Evolutionary conservation across 2,888 invertebrate genomes (phyloP).

Genomic region (Parelbella ahira): DNA sequence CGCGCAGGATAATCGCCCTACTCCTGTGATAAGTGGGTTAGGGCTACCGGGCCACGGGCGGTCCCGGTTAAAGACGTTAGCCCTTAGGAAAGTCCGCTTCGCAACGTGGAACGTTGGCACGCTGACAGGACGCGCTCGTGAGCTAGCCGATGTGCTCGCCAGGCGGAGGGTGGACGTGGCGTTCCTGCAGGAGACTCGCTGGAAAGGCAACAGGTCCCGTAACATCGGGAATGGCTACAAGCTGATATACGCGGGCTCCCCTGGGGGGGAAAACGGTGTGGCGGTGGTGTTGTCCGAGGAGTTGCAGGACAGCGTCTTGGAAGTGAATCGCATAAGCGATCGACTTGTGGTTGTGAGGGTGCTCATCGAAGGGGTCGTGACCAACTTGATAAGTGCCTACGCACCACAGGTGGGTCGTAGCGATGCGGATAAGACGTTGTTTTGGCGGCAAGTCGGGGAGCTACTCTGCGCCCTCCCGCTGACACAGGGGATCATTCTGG

Average conservation of each 20-base stretch:
- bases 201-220: conserved; percentile 4
- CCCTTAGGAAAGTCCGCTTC: no score
- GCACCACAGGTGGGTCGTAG: background rate
- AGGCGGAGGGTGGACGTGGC: no score
- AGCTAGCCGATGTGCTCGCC: no score
- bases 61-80: no score
- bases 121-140: no score
- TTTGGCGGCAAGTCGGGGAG: no score
- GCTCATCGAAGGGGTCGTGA: background rate
- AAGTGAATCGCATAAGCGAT: background rate
- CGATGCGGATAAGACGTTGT: background rate
- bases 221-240: conserved; percentile 8
- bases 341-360: background rate
- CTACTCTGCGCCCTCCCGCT: no score
- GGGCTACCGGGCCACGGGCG: no score
- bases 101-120: no score
- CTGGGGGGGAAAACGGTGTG: background rate
- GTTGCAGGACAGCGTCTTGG: background rate
- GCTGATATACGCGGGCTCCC: background rate
- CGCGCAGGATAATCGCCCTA: no score
- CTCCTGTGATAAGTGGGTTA: no score
- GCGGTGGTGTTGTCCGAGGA: background rate
- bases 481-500: background rate
- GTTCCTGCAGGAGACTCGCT: conserved; percentile 6
- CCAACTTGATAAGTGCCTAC: background rate